Conservation (phyloP, 2,888 invertebrate species). For the Bibio marci region DNA sequence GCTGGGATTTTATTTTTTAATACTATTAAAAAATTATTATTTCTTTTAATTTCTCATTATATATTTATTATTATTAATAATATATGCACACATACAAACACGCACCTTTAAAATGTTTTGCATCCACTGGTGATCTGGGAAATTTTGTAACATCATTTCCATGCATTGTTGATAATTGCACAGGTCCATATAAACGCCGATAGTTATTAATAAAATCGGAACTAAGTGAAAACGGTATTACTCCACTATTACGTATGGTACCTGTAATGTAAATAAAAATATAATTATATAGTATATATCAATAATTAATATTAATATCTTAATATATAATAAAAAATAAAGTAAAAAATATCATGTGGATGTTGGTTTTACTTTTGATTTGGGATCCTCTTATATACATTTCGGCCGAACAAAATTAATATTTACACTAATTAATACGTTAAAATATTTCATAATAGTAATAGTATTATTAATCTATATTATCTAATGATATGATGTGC, state of each 20-base stretch:
- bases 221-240: constrained; percentile 4
- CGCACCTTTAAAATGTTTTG: constrained; percentile 4
- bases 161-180: constrained; percentile 3
- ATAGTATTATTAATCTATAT: too few relatives aligned
- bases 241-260: constrained; percentile 2
- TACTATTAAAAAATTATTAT: too few relatives aligned
- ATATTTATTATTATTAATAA: too few relatives aligned
- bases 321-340: background rate
- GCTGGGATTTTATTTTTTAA: too few relatives aligned
- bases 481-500: too few relatives aligned
- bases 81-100: background rate
- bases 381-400: background rate
- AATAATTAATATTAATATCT: background rate
- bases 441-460: too few relatives aligned
- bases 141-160: constrained; percentile 4
- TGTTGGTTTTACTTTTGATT: background rate
- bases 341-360: too few relatives aligned
- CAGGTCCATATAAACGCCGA: constrained; percentile 5
- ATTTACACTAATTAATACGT: too few relatives aligned
- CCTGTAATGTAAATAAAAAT: background rate
- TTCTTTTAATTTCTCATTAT: too few relatives aligned
- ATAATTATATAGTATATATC: background rate
- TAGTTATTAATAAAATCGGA: constrained; percentile 4
- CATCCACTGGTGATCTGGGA: constrained; percentile 2
- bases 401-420: background rate